Base-by-base conservation (phyloP, 2,113 vertebrate species). In the Rhegmatorhina hoffmannsi region DNA sequence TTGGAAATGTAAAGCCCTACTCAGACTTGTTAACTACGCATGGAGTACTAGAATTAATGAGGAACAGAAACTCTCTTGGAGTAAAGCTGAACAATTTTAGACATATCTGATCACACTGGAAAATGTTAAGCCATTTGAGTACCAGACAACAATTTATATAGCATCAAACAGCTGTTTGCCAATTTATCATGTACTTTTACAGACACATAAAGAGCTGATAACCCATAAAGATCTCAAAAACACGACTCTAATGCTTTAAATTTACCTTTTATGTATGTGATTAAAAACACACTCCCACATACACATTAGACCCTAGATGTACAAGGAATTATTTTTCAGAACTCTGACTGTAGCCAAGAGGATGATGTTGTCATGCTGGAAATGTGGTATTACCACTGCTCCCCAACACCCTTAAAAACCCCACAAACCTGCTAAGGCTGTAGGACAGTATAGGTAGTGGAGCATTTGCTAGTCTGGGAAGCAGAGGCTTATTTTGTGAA, bases 101-200 rank as follows among this genome's bases (percentile, higher is more conserved):
- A 80, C 50, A 67, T 38, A 91, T 83, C n/a, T 9, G 7, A 81
- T 46, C 56, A 49, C 76, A 88, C 7, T 13, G 18, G 73, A 81
- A 94, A 86, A 82, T 10, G 28, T 34, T 81, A 90, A 78, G 72
- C 47, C 73, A 47, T 43, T 21, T 46, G 36, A 90, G 68, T 60
- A 88, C 56, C 58, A 86, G 80, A 58, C 56, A 94, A 89, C 44
- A 90, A 90, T n/a, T 86, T 46, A 56, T 59, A 5, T 78, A 93
- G 31, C 34, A 90, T 81, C 85, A 90, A 92, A 94, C 58, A 94
- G 66, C 49, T 95, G 79, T 68, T 85, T 93, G n/a, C 40, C 82
- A 68, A 91, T 90, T 75, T 75, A 84, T 74, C 52, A 70, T 26
- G 40, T 56, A 72, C 62, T 87, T 78, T 82, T 73, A 36, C 33